Evolutionary conservation across 2,888 invertebrate species (phyloP).

Genomic region (Coremacera marginata): DNA sequence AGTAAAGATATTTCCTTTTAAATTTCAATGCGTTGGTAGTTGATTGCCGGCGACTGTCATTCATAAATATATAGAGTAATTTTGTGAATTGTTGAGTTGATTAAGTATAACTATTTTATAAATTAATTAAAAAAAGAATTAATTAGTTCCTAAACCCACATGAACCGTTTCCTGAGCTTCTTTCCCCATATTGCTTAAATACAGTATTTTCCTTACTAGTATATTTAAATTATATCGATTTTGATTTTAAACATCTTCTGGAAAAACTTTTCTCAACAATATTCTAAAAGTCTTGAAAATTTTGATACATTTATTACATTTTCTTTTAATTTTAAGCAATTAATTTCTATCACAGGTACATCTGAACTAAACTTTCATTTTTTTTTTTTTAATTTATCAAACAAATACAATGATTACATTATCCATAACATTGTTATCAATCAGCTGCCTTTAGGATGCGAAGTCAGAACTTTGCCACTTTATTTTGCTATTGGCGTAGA

Average conservation of each 20-base stretch:
- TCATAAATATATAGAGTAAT: no score
- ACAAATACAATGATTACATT: constrained; percentile 10
- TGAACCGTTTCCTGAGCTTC: no score
- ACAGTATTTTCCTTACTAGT: neutral
- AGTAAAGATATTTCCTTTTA: no score
- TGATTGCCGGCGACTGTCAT: no score
- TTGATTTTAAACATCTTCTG: constrained; percentile 34
- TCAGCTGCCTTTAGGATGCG: constrained; percentile 76
- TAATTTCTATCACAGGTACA: neutral
- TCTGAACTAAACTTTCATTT: constrained; percentile 6
- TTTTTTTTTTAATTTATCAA: neutral
- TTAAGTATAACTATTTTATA: no score
- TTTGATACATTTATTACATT: constrained; percentile 24
- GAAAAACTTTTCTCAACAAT: constrained; percentile 32
- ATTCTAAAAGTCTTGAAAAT: constrained; percentile 1
- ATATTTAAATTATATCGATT: neutral
- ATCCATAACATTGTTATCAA: constrained; percentile 22
- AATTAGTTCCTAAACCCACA: no score
- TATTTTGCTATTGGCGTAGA: constrained; percentile 81
- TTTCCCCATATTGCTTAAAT: no score
- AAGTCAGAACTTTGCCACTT: constrained; percentile 82
- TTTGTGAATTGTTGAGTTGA: no score
- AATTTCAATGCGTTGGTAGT: no score
- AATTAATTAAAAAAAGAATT: no score
- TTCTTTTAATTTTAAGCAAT: neutral